Percentiles rank a stretch among this genome's conserved stretches.
phyloP scores from a whole-genome alignment of 2,113 vertebrate genomes.

The Hippolais icterina region DNA sequence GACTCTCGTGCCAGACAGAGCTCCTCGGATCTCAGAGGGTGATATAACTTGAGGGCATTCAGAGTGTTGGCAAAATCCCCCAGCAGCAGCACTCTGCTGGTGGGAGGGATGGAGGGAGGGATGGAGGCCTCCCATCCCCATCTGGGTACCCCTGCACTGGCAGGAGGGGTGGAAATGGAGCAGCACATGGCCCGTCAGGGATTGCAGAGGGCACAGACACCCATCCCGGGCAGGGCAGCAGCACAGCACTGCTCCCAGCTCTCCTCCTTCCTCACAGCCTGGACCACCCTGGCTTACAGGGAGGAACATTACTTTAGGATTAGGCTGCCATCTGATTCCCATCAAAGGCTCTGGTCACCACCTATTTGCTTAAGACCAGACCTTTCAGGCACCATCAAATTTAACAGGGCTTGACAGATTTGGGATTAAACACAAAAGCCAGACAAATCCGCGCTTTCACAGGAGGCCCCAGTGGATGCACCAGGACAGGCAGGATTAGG shows the following conservation, averaged over 20 bases:
- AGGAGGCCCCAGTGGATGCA: not conserved
- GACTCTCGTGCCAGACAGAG: not conserved
- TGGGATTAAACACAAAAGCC: constrained; percentile 71
- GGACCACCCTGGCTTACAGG: not conserved
- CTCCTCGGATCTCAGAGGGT: not conserved
- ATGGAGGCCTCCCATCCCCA: rapidly evolving
- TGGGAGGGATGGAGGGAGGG: not conserved
- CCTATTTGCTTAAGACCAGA: constrained; percentile 69
- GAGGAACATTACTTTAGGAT: constrained; percentile 59
- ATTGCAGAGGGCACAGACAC: not conserved
- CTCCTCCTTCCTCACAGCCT: not conserved
- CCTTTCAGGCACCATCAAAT: constrained; percentile 68
- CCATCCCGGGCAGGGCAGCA: not conserved
- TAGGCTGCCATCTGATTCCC: constrained; percentile 60
- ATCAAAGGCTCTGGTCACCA: constrained; percentile 67
- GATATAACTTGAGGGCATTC: rapidly evolving
- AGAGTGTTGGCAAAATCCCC: rapidly evolving
- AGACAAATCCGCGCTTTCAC: constrained; percentile 65
- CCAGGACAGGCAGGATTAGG: not conserved
- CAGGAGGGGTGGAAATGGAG: not conserved
- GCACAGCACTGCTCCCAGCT: not conserved
- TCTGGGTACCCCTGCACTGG: not conserved
- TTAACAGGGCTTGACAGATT: constrained; percentile 69
- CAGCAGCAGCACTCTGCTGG: not conserved
- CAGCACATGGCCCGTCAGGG: not conserved